A percentile compares a stretch with the other conserved stretches of the same genome.
Conservation (phyloP, 2,888 invertebrate species). For the Torymus aiolomorphi region DNA sequence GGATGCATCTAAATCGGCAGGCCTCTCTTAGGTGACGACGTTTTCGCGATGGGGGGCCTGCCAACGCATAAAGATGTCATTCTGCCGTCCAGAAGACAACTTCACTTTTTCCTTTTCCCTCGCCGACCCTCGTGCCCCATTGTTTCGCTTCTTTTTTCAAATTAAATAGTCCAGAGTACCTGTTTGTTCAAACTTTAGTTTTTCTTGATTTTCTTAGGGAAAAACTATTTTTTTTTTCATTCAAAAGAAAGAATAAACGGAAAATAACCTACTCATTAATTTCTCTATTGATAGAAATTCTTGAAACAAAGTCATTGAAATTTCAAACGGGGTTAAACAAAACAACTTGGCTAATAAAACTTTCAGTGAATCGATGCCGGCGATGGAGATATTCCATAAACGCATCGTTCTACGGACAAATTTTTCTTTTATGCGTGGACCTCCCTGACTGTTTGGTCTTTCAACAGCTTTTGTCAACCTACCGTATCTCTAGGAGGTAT, state of each 20-base stretch:
- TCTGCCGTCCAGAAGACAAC: conserved; percentile 63
- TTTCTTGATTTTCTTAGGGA: not conserved
- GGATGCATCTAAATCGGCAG: conserved; percentile 69
- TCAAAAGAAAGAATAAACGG: too few species aligned
- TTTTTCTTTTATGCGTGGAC: not conserved
- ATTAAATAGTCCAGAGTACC: not conserved
- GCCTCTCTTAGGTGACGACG: conserved; percentile 73
- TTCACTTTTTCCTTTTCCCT: conserved; percentile 60
- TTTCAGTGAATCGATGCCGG: too few species aligned
- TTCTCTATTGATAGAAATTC: too few species aligned
- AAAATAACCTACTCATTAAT: too few species aligned
- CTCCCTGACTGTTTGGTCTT: conserved; percentile 1
- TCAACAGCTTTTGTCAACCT: conserved; percentile 40
- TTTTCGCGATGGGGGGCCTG: conserved; percentile 69
- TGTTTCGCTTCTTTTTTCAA: conserved; percentile 31
- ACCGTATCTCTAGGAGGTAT: conserved; percentile 18
- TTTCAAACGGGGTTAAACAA: too few species aligned
- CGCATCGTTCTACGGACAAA: too few species aligned
- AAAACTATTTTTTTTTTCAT: not conserved
- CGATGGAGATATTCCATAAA: too few species aligned
- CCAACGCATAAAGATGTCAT: conserved; percentile 71
- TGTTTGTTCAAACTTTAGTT: not conserved
- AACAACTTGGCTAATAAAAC: too few species aligned
- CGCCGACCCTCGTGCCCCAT: conserved; percentile 13
- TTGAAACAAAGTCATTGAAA: too few species aligned